phyloP scores from a whole-genome alignment of 64 coral and sea anemone genomes.

The Dendrophyllia cribrosa region DNA sequence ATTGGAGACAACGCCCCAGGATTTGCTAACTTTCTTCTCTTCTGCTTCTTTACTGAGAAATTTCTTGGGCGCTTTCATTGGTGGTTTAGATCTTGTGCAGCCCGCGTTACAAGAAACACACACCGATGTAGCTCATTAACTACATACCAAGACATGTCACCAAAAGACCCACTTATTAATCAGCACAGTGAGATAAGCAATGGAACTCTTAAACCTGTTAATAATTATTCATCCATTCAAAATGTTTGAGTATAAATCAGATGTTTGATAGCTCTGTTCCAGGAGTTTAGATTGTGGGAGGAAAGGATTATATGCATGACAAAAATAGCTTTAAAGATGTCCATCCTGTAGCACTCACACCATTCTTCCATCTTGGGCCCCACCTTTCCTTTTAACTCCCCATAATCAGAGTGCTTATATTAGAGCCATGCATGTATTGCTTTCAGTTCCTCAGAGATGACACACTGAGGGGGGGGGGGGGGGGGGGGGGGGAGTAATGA shows the following conservation, averaged over 20 bases:
- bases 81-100: neutral
- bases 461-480: too few species aligned
- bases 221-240: conserved; percentile 4
- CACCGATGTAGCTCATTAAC: neutral
- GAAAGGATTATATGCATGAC: too few species aligned
- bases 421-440: too few species aligned
- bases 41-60: conserved; percentile 72
- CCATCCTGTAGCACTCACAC: too few species aligned
- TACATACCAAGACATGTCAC: neutral
- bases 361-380: too few species aligned
- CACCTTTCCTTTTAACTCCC: too few species aligned
- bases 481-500: too few species aligned
- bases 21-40: conserved; percentile 71
- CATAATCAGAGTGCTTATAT: too few species aligned
- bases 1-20: conserved; percentile 69
- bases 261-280: too few species aligned
- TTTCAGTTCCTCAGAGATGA: too few species aligned
- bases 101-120: neutral
- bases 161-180: neutral
- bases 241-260: neutral
- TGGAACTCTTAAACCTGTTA: neutral
- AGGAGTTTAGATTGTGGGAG: too few species aligned
- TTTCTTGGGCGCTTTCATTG: conserved; percentile 6
- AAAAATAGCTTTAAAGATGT: too few species aligned
- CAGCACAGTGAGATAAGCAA: neutral